Evolutionary conservation across 2,797 vertebrate species (phyloP).

Genomic region (Platyrinchus mystaceus): DNA sequence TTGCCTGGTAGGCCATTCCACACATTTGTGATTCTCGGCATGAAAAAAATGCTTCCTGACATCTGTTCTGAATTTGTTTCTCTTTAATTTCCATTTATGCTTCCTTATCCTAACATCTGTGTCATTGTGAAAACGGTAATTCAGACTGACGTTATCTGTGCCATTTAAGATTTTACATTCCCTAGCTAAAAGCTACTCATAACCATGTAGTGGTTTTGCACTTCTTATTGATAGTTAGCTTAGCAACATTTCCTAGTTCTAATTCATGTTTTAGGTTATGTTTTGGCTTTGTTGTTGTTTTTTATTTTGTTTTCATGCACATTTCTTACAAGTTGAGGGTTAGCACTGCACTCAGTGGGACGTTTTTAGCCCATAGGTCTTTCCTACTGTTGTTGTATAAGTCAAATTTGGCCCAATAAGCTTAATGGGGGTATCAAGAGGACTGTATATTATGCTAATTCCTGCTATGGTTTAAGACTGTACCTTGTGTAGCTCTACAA

Average conservation of each 20-base stretch:
- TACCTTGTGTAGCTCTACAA: not conserved
- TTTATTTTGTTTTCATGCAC: not conserved
- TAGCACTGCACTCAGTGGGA: not conserved
- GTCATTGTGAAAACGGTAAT: constrained; percentile 80
- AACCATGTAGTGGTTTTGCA: constrained; percentile 58
- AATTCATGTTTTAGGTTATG: constrained; percentile 32
- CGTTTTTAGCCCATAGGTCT: not conserved
- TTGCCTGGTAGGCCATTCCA: constrained; percentile 78
- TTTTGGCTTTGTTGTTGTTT: not conserved
- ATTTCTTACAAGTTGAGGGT: not conserved
- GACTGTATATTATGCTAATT: constrained; percentile 2
- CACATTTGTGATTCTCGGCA: constrained; percentile 80
- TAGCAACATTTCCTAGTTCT: constrained; percentile 23
- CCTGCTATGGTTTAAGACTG: not conserved
- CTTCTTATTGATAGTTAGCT: constrained; percentile 53
- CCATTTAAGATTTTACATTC: constrained; percentile 82
- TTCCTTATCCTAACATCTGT: constrained; percentile 86
- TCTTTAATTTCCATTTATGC: constrained; percentile 86
- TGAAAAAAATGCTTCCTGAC: constrained; percentile 80
- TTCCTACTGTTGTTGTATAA: not conserved
- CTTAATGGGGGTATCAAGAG: not conserved
- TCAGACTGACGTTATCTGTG: constrained; percentile 78
- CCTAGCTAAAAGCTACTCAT: constrained; percentile 75
- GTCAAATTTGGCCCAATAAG: not conserved
- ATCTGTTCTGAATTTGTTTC: constrained; percentile 86